Base-by-base conservation (phyloP, 1,140 invertebrate species). In the Apolygus lucorum region DNA sequence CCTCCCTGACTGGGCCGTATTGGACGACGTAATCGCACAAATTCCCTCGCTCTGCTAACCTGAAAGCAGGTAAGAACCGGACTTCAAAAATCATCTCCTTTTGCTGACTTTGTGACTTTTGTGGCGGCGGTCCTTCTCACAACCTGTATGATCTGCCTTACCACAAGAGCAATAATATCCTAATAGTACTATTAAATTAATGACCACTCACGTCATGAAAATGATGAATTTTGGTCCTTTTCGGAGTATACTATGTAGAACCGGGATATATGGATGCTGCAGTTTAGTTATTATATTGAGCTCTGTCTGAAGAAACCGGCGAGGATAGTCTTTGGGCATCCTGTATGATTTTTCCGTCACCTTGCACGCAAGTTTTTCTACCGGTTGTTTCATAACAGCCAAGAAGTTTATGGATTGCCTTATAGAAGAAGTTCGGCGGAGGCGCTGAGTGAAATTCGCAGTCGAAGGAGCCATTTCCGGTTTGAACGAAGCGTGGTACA, bases 231-330 rank as follows among this genome's bases (percentile, higher is more conserved):
- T 70, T 11, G 59, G 75, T 67, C 82, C 80, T 22, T 82, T 81
- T 76, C 87, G 85, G 69, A 88, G 85, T 71, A 89, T 87, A 74
- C 86, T 86, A 28, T 87, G 86, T 24, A 89, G 83, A 70, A 86
- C 80, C 0, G 90, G 82, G 2, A 90, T 81, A 72, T 89, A 84
- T 0, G 88, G 88, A 75, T 91, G 88, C 73, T 87, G 85, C 8
- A 92, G 74, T 74, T 87, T 83, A 22, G 84, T 80, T 17, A 89
- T 76, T 17, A 90, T 85, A 52, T 88, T 84, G 2, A 91, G 78
- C 77, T 92, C 90, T 26, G 89, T 79, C 0, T 89, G 88, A 42
- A 91, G 78, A 77, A 91, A 91, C 34, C 34, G 34, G 34, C 17
- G 34, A 49, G 34, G 34, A 17, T 49, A 49, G 34, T 49, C 17